A percentile compares a stretch with the other conserved stretches of the same genome.
Conservation (phyloP, 2,797 vertebrate species). For the Oceanodroma leucorhoa region DNA sequence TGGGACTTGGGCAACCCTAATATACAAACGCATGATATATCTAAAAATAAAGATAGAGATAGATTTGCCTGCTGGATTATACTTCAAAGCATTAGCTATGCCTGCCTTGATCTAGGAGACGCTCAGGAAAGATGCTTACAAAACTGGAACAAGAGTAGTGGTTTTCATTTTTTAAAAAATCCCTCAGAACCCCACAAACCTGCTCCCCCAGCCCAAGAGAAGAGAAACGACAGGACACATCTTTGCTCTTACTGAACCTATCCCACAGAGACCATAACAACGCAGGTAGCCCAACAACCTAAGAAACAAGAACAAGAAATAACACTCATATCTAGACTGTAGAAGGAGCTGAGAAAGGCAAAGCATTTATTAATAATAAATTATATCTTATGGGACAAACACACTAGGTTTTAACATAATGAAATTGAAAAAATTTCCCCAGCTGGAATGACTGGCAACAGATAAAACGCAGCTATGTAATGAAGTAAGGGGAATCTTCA, state of each 20-base stretch:
- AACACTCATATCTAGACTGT: background rate
- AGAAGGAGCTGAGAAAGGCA: background rate
- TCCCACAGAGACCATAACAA: background rate
- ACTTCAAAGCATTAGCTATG: constrained; percentile 17
- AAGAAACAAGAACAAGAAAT: background rate
- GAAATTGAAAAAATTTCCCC: background rate
- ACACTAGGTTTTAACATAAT: background rate
- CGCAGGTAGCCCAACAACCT: background rate
- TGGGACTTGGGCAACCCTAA: background rate
- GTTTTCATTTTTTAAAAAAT: background rate
- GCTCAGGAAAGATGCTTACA: background rate
- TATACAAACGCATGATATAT: background rate
- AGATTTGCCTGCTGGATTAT: background rate
- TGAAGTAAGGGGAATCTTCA: background rate
- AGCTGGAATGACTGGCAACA: background rate
- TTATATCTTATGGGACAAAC: background rate
- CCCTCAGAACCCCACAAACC: background rate
- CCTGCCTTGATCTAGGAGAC: constrained; percentile 4
- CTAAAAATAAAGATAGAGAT: constrained; percentile 25
- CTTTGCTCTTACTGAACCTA: background rate
- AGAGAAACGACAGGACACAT: background rate
- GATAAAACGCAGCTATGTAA: background rate
- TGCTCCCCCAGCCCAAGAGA: background rate
- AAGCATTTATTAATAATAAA: background rate
- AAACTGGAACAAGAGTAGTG: background rate